Evolutionary conservation across 2,888 invertebrate species (phyloP).

Genomic region (Lydus trimaculatus): DNA sequence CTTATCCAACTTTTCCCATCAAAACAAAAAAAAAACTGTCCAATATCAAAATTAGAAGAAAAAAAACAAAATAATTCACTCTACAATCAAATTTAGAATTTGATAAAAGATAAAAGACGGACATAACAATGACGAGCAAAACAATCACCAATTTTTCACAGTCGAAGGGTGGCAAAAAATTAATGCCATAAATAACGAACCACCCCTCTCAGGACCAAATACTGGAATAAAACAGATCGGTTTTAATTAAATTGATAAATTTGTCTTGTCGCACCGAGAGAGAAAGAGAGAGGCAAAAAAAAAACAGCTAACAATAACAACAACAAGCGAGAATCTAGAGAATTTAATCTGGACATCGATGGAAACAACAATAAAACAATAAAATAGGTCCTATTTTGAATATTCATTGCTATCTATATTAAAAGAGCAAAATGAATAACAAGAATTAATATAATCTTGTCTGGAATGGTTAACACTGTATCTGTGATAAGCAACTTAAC

Average conservation of each 20-base stretch:
- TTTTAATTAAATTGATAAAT: slow-evolving; percentile 30
- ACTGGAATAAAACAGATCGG: slow-evolving; percentile 24
- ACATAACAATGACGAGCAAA: slow-evolving; percentile 7
- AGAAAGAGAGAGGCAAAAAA: no score
- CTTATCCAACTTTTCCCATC: slow-evolving; percentile 22
- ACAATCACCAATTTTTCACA: slow-evolving; percentile 25
- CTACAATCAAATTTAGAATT: slow-evolving; percentile 8
- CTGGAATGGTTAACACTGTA: slow-evolving; percentile 21
- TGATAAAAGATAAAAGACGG: background rate
- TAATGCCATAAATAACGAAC: slow-evolving; percentile 27
- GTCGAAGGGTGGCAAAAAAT: slow-evolving; percentile 28
- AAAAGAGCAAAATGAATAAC: slow-evolving; percentile 28
- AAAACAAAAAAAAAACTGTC: slow-evolving; percentile 17
- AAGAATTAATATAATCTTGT: slow-evolving; percentile 24
- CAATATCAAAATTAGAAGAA: no score
- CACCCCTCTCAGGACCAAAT: slow-evolving; percentile 17
- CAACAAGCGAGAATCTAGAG: slow-evolving; percentile 6
- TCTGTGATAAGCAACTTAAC: slow-evolving; percentile 41
- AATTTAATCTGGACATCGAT: background rate
- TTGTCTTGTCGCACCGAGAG: slow-evolving; percentile 9
- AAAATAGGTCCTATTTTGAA: background rate
- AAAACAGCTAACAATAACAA: slow-evolving; percentile 4
- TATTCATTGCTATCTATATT: background rate
- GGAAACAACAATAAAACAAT: background rate
- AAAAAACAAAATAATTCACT: background rate